Evolutionary conservation across 2,797 vertebrate genomes (phyloP).

Genomic region (Dicrostonyx torquatus): DNA sequence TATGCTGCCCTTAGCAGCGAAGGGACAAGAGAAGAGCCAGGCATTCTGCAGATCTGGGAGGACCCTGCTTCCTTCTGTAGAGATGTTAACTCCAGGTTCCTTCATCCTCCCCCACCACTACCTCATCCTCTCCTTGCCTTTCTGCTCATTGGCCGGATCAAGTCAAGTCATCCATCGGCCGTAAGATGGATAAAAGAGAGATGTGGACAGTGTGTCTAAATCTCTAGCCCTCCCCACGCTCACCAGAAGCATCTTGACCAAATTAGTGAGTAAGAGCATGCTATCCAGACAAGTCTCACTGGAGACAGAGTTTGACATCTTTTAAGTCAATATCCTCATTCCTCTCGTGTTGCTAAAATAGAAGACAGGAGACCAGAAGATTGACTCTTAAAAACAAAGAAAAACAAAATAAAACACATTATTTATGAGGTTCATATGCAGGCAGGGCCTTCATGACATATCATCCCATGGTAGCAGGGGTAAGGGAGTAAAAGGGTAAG

Average conservation of each 20-base stretch:
- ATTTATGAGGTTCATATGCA: background rate
- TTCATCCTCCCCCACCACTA: background rate
- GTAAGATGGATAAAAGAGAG: background rate
- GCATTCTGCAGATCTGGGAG: background rate
- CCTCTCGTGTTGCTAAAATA: background rate
- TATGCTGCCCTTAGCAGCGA: background rate
- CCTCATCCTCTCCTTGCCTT: background rate
- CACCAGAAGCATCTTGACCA: background rate
- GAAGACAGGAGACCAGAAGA: background rate
- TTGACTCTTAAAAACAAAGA: background rate
- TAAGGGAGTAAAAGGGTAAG: background rate
- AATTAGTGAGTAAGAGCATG: background rate
- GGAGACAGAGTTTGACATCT: conserved; percentile 25
- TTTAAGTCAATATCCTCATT: background rate
- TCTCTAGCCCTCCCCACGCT: background rate
- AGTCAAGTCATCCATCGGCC: background rate
- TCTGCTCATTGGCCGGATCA: background rate
- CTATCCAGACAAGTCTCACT: background rate
- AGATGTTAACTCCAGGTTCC: background rate
- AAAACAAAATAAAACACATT: background rate
- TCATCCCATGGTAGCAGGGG: background rate
- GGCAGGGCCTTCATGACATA: background rate
- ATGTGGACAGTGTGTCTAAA: background rate
- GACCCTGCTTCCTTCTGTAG: background rate
- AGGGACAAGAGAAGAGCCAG: background rate